phyloP scores from a whole-genome alignment of 2,797 vertebrate genomes.

The Manis pentadactyla region DNA sequence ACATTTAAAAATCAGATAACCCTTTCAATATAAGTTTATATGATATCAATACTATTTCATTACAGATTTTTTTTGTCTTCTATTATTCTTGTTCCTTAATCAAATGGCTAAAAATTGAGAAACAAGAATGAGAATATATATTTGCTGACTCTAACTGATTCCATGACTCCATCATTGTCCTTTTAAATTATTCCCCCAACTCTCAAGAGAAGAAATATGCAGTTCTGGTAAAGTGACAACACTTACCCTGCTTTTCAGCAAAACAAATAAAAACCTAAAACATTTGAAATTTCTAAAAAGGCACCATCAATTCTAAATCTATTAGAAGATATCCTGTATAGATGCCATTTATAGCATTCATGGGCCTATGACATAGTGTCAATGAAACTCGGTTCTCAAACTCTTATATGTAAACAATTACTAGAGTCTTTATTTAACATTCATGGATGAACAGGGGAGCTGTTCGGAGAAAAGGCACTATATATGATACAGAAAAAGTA shows the following conservation, averaged over 20 bases:
- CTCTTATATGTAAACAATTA: neutral
- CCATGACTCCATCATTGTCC: neutral
- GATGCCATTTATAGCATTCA: neutral
- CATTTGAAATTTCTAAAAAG: neutral
- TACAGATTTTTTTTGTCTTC: neutral
- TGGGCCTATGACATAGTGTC: neutral
- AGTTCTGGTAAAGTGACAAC: neutral
- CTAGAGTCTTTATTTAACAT: neutral
- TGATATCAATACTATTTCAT: neutral
- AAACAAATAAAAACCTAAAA: neutral
- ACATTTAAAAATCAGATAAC: neutral
- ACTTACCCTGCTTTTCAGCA: neutral
- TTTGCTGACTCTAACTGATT: neutral
- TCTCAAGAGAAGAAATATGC: neutral
- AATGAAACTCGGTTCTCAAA: constrained; percentile 23
- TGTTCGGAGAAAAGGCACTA: neutral
- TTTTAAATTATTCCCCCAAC: neutral
- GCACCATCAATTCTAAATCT: neutral
- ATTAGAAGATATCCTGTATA: neutral
- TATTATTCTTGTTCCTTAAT: neutral
- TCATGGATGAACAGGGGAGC: neutral
- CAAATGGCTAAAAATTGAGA: neutral
- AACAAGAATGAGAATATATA: neutral
- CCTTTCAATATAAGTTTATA: neutral
- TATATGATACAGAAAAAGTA: neutral